phyloP scores from a whole-genome alignment of 2,797 vertebrate species.

The Cheirogaleus major region DNA sequence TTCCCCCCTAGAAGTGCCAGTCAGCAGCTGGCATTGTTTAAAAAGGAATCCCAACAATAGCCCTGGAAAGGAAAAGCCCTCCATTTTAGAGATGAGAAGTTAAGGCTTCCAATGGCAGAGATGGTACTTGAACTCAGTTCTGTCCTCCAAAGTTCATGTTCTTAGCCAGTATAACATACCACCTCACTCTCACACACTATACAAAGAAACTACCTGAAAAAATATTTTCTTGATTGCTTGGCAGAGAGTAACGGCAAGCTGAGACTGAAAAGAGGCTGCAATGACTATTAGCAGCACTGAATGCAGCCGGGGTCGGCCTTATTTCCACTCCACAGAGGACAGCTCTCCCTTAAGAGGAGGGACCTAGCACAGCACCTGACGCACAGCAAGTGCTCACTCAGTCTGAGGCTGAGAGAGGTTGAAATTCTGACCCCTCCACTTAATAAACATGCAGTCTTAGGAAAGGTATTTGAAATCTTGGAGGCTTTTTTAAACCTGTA shows the following conservation, averaged over 20 bases:
- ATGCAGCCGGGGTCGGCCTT: rapidly evolving
- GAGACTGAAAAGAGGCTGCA: background rate
- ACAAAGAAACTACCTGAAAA: background rate
- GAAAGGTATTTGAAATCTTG: background rate
- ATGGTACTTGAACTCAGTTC: background rate
- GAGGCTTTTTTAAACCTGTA: background rate
- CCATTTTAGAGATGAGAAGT: background rate
- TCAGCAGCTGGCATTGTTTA: background rate
- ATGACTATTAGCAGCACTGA: background rate
- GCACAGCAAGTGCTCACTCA: background rate
- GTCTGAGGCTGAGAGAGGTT: background rate
- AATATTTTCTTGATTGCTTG: background rate
- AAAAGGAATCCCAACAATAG: background rate
- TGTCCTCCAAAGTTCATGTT: background rate
- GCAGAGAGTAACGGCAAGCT: background rate
- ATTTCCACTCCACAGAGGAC: background rate
- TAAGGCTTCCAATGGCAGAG: background rate
- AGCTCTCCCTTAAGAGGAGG: background rate
- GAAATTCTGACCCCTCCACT: background rate
- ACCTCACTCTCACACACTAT: rapidly evolving
- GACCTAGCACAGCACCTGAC: background rate
- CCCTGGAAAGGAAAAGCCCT: background rate
- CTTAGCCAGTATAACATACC: background rate
- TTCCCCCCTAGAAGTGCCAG: background rate
- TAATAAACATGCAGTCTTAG: background rate